Base-by-base conservation (phyloP, 35 echinoderm and acorn worm genomes). In the Strongylocentrotus purpuratus region DNA sequence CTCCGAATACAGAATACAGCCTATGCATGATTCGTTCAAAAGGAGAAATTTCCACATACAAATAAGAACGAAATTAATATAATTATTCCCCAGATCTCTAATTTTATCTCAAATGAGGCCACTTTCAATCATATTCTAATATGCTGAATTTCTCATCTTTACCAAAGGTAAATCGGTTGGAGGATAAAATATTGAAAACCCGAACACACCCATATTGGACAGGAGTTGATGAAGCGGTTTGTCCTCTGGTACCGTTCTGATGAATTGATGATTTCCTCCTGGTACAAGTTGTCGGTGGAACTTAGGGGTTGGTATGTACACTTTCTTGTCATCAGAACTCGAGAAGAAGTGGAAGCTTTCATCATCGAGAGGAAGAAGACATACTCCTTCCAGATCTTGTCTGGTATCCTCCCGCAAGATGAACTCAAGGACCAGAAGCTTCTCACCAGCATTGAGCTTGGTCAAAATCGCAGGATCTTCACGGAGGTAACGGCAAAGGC, bases 251-350 rank as follows among this genome's bases (percentile, higher is more conserved):
- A 89, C 12, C 45, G 91, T 58, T 58, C 31, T 47, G 46, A 93
- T 46, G 48, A 93, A 93, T 46, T 13, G 48, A 4, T 58, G 17
- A 93, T 32, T 4, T 31, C 31, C 91, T 14, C 45, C 48, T 22
- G 91, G 91, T 18, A 93, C n/a, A 46, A 93, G 91, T 1, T 93
- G 46, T 31, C 91, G 91, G 7, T 15, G 14, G 48, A 93, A 93
- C 46, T 32, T 58, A 33, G 45, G 11, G 46, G 91, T 93, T 93
- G 91, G 91, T n/a, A 93, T 93, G 91, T 50, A 93, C 32, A 93
- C 48, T 50, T 25, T 47, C 11, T 9, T 28, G 6, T 93, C 47
- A 15, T 10, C 11, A 46, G 45, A 58, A 48, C 46, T 46, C 28
- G 13, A 12, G 91, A 93, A 93, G 11, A 28, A 9, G 11, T 12